Evolutionary conservation across 2,888 invertebrate genomes (phyloP).

Genomic region (Eutolmus rufibarbis): DNA sequence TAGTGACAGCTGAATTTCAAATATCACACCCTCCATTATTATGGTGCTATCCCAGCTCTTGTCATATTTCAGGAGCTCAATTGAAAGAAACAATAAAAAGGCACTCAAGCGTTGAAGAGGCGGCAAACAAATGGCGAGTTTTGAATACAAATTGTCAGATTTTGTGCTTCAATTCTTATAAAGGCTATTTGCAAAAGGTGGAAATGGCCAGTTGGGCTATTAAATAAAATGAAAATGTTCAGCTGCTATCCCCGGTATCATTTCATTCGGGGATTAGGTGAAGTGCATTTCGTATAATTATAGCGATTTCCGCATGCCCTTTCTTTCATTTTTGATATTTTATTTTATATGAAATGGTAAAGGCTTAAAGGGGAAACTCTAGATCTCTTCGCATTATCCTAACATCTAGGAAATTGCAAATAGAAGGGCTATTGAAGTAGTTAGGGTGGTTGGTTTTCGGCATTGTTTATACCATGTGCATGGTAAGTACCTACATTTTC

Average conservation of each 20-base stretch:
- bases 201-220: conserved; percentile 10
- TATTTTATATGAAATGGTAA: not conserved
- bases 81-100: conserved; percentile 46
- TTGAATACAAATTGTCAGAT: conserved; percentile 48
- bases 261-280: not conserved
- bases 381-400: not conserved
- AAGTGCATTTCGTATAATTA: conserved; percentile 4
- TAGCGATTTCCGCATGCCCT: not conserved
- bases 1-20: not conserved
- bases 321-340: not conserved
- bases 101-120: conserved; percentile 44
- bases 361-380: not conserved
- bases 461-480: not conserved
- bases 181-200: conserved; percentile 23
- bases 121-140: conserved; percentile 43
- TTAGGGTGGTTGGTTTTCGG: not conserved
- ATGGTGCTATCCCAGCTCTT: not conserved
- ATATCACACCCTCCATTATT: not conserved
- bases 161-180: conserved; percentile 47
- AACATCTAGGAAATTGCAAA: not conserved
- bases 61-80: conserved; percentile 41
- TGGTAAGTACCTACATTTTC: not conserved
- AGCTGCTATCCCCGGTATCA: not conserved
- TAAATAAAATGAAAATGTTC: conserved; percentile 18
- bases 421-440: not conserved